Conservation (phyloP, 2,888 invertebrate genomes). For the Nemurella pictetii region DNA sequence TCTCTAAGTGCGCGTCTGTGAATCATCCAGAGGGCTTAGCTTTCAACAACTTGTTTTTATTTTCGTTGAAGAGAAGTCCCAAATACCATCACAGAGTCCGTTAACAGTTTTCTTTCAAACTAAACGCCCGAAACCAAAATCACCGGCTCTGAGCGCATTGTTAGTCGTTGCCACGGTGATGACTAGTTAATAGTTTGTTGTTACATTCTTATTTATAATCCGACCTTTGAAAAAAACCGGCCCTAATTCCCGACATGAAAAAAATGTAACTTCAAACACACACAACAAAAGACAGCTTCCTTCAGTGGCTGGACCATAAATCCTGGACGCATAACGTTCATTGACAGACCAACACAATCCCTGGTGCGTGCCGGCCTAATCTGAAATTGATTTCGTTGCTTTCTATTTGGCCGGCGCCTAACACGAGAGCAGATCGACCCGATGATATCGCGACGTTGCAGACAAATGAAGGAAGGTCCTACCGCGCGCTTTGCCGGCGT, state of each 20-base stretch:
- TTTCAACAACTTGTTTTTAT: too few species aligned
- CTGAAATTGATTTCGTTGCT: background rate
- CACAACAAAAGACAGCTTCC: background rate
- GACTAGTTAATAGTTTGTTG: background rate
- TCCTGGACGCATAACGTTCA: background rate
- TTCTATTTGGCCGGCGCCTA: background rate
- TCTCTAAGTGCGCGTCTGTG: too few species aligned
- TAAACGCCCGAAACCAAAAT: background rate
- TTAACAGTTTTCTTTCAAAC: background rate
- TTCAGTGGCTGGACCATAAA: background rate
- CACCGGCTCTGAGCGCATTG: background rate
- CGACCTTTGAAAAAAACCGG: background rate
- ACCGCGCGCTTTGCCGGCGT: background rate
- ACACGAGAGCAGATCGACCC: too few species aligned
- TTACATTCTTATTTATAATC: background rate
- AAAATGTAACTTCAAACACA: background rate
- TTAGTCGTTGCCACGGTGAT: background rate
- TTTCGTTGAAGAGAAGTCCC: background rate
- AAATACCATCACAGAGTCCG: background rate
- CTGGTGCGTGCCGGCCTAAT: background rate
- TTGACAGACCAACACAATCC: background rate
- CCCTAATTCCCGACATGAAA: background rate
- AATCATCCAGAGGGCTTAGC: too few species aligned
- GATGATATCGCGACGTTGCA: too few species aligned
- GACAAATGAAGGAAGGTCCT: background rate